Conservation (phyloP, 2,888 invertebrate species). For the Drosophila eohydei region DNA sequence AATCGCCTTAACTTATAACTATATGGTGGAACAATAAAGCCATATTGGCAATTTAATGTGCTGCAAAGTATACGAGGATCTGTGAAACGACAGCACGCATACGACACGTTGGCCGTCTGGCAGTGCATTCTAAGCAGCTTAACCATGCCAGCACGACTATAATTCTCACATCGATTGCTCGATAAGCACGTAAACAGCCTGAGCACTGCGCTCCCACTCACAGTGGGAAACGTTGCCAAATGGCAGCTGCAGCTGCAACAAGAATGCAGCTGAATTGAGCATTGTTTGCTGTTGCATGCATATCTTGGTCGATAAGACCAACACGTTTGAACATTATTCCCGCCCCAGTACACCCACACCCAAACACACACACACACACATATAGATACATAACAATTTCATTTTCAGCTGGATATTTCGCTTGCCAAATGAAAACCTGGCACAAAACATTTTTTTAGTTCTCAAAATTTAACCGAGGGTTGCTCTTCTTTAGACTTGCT, state of each 20-base stretch:
- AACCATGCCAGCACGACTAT: conserved; percentile 26
- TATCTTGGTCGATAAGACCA: conserved; percentile 59
- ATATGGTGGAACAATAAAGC: conserved; percentile 61
- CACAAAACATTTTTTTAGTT: conserved; percentile 14
- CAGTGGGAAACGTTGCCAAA: background rate
- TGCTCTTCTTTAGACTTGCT: conserved; percentile 13
- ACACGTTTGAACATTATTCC: conserved; percentile 57
- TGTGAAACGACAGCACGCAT: conserved; percentile 60
- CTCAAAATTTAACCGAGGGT: conserved; percentile 34
- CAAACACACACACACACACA: conserved; percentile 2
- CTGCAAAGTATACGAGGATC: conserved; percentile 50
- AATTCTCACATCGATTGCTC: conserved; percentile 48
- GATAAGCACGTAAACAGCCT: conserved; percentile 62
- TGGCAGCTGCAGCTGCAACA: conserved; percentile 31
- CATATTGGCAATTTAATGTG: conserved; percentile 77
- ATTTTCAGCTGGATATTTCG: conserved; percentile 54
- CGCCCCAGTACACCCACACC: background rate
- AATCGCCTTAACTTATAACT: conserved; percentile 1
- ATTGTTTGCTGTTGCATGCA: conserved; percentile 52
- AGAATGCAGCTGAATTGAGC: conserved; percentile 35
- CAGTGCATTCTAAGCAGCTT: conserved; percentile 64
- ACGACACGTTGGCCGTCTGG: conserved; percentile 47
- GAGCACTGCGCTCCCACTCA: conserved; percentile 4
- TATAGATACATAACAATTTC: conserved; percentile 52
- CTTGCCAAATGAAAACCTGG: conserved; percentile 38